Evolutionary conservation across 2,888 invertebrate genomes (phyloP), one percentile per base, ranked within the genome.

Genomic region (Baronia brevicornis): DNA sequence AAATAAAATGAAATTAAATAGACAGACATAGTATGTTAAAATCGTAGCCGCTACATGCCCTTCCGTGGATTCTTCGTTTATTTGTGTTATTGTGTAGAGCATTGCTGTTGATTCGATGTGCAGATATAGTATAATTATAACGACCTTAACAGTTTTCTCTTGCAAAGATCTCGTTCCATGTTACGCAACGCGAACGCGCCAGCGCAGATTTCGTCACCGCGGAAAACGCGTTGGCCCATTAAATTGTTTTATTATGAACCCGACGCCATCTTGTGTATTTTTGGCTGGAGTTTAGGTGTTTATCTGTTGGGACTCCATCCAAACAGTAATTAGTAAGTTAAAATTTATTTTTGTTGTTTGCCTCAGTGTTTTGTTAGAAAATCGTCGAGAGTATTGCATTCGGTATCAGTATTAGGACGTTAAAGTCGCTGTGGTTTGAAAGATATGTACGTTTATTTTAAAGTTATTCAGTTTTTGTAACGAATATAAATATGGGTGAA

Each of bases 201-300:
- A 72, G 73, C 74, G 77, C 71, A 60, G 68, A 78, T 84, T 82
- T 84, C 82, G 79, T 80, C 82, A 82, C 79, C 77, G 71, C 80
- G 82, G 82, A 78, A 84, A 82, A 71, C 79, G 80, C 75, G 80
- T 72, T 79, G 80, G 82, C 80, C 82, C 82, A 82, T 84, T 84
- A 84, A 82, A 84, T 82, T 79, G 82, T 82, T 84, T 82, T 84
- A 84, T 82, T 84, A 82, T 80, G 80, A 77, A 82, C 78, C 63
- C 74, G 80, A 71, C 82, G 82, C 82, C 82, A 79, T 82, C 73
- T 78, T 73, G 71, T 75, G 73, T 84, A 82, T 84, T 84, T 84
- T 84, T 79, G 79, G 82, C 78, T 67, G 78, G 62, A 68, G 78
- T 74, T 79, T 79, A 71, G 80, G 75, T 79, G 78, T 82, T 82